Percentiles rank a stretch among this genome's conserved stretches.
These are phyloP conservation scores for Gymnoscopelus braueri DNA, from an alignment of 2,797 vertebrate species.

Conservation along the genomic window DNA sequence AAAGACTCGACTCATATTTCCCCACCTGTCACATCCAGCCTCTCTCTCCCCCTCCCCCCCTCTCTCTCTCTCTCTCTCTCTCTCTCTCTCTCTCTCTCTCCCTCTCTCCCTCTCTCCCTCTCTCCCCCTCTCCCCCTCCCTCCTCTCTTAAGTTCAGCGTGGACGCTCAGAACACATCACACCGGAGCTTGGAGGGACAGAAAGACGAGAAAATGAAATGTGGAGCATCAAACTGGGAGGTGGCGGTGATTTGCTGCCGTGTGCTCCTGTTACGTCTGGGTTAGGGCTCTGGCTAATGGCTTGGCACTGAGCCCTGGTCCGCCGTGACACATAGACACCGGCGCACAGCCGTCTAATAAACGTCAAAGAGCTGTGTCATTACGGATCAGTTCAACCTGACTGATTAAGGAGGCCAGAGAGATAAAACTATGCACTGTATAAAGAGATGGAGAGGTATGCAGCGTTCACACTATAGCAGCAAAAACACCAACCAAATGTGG, in stretches of 20 bases:
- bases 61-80: slow-evolving; percentile 15
- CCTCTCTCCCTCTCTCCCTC: not conserved
- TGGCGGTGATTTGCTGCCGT: slow-evolving; percentile 32
- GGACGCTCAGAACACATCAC: slow-evolving; percentile 31
- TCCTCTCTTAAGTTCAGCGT: slow-evolving; percentile 11
- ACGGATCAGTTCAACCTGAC: no score
- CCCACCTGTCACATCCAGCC: not conserved
- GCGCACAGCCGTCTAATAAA: no score
- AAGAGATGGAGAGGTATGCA: no score
- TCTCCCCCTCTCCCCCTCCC: not conserved
- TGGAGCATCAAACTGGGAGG: slow-evolving; percentile 37
- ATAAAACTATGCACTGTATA: no score
- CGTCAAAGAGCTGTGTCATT: no score
- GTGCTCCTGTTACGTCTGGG: slow-evolving; percentile 25
- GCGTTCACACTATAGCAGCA: no score
- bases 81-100: slow-evolving; percentile 15
- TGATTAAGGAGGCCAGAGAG: no score
- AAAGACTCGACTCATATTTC: slow-evolving; percentile 27
- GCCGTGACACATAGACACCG: no score
- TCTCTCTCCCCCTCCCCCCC: slow-evolving; percentile 12
- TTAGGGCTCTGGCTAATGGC: no score
- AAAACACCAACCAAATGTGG: no score
- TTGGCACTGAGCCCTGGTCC: slow-evolving; percentile 27
- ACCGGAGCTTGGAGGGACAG: slow-evolving; percentile 27
- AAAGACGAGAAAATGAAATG: slow-evolving; percentile 34